A percentile compares a stretch with the other conserved stretches of the same genome.
phyloP scores from a whole-genome alignment of 2,797 vertebrate species.

The Buphagus erythrorhynchus region DNA sequence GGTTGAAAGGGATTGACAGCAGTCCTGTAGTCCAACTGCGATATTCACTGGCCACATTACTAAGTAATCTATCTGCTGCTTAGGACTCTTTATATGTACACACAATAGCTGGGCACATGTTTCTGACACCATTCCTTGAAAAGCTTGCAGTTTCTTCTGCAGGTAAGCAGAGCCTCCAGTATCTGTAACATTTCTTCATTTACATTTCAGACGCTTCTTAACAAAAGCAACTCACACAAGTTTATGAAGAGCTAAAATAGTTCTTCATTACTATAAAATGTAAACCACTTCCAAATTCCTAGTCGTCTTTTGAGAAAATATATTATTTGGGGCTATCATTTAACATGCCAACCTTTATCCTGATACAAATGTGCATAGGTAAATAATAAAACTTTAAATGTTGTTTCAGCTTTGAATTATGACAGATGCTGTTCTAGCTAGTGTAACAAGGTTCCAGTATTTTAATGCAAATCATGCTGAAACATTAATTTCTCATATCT shows the following conservation, averaged over 20 bases:
- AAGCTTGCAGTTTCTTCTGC: slow-evolving; percentile 1
- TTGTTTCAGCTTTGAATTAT: neutral
- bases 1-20: neutral
- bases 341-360: neutral
- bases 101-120: neutral
- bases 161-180: slow-evolving; percentile 49
- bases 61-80: neutral
- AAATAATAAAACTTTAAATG: slow-evolving; percentile 22
- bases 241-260: neutral
- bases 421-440: neutral
- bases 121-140: neutral
- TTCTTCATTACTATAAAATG: neutral
- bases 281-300: neutral
- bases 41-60: neutral
- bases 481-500: slow-evolving; percentile 30
- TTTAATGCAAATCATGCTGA: slow-evolving; percentile 3
- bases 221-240: neutral
- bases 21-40: neutral
- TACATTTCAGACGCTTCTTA: slow-evolving; percentile 32
- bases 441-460: neutral
- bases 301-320: neutral
- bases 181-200: slow-evolving; percentile 30
- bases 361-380: neutral
- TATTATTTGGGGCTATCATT: slow-evolving; percentile 2
- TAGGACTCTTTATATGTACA: neutral